These are phyloP conservation scores for Pelochelys cantorii DNA, from an alignment of 2,797 vertebrate species.

Conservation along the genomic window DNA sequence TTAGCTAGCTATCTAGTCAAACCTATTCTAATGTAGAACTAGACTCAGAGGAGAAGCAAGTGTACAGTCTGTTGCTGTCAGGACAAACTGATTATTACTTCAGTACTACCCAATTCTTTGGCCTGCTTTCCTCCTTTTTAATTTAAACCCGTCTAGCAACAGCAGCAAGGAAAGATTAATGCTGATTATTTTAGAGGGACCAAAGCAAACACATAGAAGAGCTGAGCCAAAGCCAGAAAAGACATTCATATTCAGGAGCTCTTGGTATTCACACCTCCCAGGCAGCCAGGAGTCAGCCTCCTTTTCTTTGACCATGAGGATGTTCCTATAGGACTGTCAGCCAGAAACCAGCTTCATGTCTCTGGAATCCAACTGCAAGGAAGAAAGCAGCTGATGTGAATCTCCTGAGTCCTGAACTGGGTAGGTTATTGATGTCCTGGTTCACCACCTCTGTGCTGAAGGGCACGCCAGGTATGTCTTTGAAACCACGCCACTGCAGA, in stretches of 20 bases:
- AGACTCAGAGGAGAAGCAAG: conserved; percentile 47
- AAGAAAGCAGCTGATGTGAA: conserved; percentile 15
- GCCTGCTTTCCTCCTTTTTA: neutral
- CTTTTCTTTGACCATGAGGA: neutral
- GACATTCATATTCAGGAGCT: neutral
- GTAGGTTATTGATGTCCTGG: conserved; percentile 67
- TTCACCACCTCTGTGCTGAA: conserved; percentile 58
- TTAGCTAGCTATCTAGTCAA: neutral
- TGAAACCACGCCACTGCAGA: conserved; percentile 29
- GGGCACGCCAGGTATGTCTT: conserved; percentile 39
- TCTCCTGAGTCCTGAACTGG: conserved; percentile 42
- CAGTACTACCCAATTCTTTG: conserved; percentile 42
- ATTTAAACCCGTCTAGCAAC: conserved; percentile 40
- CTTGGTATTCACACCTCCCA: neutral
- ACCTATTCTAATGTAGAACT: neutral
- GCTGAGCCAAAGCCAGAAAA: conserved; percentile 34
- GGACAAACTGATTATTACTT: conserved; percentile 48
- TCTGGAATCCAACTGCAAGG: conserved; percentile 18
- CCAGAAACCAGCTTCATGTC: fast-evolving
- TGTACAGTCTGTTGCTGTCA: conserved; percentile 19
- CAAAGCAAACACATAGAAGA: conserved; percentile 39
- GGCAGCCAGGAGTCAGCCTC: neutral
- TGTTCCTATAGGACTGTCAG: neutral
- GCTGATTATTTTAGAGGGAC: neutral
- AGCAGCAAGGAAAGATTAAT: conserved; percentile 13